These are phyloP conservation scores for Pseudopodoces humilis DNA, from an alignment of 2,113 vertebrate species.

Conservation along the genomic window DNA sequence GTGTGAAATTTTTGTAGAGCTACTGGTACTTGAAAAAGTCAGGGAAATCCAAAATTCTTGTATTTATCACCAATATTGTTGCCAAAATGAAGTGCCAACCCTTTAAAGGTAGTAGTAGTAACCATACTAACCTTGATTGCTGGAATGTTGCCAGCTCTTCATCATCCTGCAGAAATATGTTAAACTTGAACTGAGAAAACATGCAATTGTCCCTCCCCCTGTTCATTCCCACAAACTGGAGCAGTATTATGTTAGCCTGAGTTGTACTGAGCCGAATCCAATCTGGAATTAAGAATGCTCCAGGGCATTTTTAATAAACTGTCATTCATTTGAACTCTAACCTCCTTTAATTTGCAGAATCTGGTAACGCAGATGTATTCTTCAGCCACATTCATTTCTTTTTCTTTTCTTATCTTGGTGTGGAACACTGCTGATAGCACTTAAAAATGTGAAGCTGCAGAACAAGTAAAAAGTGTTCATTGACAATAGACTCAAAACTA, in stretches of 20 bases:
- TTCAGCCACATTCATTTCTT: not conserved
- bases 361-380: slow-evolving; percentile 10
- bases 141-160: not conserved
- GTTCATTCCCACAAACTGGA: slow-evolving; percentile 30
- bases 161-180: not conserved
- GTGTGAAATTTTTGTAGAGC: not conserved
- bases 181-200: not conserved
- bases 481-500: not conserved
- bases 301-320: slow-evolving; percentile 50
- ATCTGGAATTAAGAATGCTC: slow-evolving; percentile 49
- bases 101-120: not conserved
- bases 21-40: not conserved
- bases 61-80: not conserved
- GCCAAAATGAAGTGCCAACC: not conserved
- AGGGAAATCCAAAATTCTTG: not conserved
- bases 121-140: not conserved
- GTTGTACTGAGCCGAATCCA: slow-evolving; percentile 22
- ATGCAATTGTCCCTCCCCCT: not conserved
- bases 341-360: slow-evolving; percentile 15
- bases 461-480: not conserved
- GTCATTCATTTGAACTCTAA: slow-evolving; percentile 46
- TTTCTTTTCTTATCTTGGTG: slow-evolving; percentile 8
- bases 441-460: not conserved
- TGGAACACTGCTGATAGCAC: slow-evolving; percentile 18
- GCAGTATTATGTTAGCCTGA: slow-evolving; percentile 34